phyloP scores from a whole-genome alignment of 2,113 vertebrate genomes.

The Alligator sinensis region DNA sequence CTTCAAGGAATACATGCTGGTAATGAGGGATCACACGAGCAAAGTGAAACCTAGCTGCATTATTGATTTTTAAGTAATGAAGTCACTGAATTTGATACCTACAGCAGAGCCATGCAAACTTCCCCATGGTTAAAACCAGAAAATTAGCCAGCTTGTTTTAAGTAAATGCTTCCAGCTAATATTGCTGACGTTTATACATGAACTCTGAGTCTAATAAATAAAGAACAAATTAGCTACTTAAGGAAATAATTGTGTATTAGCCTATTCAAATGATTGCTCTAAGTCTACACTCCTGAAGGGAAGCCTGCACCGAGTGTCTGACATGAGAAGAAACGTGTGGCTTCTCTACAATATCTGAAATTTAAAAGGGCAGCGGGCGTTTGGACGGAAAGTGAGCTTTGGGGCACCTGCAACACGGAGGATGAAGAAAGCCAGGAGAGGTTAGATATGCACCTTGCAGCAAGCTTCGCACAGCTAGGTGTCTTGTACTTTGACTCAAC shows the following conservation, averaged over 20 bases:
- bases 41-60: conserved; percentile 26
- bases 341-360: not conserved
- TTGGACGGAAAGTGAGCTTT: not conserved
- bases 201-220: not conserved
- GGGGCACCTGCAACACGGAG: not conserved
- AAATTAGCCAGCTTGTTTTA: conserved; percentile 1
- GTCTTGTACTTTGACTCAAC: not conserved
- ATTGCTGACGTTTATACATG: not conserved
- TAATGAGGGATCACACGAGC: not conserved
- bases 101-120: conserved; percentile 18
- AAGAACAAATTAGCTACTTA: not conserved
- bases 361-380: not conserved
- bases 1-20: not conserved
- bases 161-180: not conserved
- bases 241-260: not conserved
- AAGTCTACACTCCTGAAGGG: not conserved
- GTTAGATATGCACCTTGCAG: not conserved
- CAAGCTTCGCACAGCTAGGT: not conserved
- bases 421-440: not conserved
- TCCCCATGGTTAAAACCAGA: not conserved
- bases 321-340: not conserved
- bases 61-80: conserved; percentile 47
- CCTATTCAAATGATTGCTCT: not conserved
- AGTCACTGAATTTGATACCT: conserved; percentile 21
- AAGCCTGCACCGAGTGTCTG: not conserved